These are phyloP conservation scores for Drosophila limbata DNA, from an alignment of 2,888 invertebrate genomes.

Conservation along the genomic window DNA sequence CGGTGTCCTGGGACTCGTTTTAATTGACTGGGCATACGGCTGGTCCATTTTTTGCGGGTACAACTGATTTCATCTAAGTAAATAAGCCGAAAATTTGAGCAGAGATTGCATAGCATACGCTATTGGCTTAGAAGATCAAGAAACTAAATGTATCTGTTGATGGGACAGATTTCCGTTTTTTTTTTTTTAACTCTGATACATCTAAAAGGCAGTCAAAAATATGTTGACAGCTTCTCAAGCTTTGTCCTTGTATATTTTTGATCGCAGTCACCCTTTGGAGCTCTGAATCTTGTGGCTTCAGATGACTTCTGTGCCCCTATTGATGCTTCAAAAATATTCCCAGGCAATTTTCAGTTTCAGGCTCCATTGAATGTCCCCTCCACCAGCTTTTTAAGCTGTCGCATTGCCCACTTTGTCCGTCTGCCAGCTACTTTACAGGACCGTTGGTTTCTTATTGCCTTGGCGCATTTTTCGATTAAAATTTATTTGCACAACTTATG, in stretches of 20 bases:
- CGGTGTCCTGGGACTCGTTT: conserved; percentile 45
- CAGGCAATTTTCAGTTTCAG: conserved; percentile 46
- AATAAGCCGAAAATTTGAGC: conserved; percentile 25
- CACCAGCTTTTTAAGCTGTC: conserved; percentile 29
- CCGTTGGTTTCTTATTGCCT: conserved; percentile 52
- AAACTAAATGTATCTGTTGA: neutral
- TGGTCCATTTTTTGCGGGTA: conserved; percentile 9
- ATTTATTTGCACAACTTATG: conserved; percentile 80
- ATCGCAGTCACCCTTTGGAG: conserved; percentile 3
- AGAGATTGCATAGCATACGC: conserved; percentile 13
- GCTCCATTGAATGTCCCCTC: conserved; percentile 34
- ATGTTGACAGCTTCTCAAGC: too few species aligned
- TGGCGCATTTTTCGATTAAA: conserved; percentile 80
- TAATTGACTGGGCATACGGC: conserved; percentile 40
- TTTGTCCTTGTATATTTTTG: neutral
- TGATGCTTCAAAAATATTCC: conserved; percentile 29
- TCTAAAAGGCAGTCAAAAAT: neutral
- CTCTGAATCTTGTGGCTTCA: conserved; percentile 11
- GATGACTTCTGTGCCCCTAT: conserved; percentile 13
- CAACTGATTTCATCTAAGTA: conserved; percentile 35
- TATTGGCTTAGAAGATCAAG: neutral
- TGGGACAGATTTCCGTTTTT: too few species aligned
- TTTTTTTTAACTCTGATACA: neutral
- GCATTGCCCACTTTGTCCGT: conserved; percentile 25
- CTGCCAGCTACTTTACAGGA: neutral